These are phyloP conservation scores for Xiphophorus birchmanni DNA, from an alignment of 2,797 vertebrate species.

Conservation along the genomic window DNA sequence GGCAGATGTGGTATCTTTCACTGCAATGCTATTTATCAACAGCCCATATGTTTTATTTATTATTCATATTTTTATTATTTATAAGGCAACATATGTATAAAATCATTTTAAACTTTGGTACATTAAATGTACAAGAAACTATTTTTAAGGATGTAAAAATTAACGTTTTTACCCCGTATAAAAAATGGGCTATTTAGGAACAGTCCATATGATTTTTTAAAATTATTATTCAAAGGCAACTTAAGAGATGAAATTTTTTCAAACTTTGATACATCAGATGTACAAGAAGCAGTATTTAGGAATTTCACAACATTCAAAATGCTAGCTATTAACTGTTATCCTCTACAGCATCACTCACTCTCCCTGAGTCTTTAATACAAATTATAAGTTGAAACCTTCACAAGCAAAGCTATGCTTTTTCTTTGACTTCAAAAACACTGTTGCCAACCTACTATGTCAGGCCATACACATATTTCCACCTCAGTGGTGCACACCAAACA, in stretches of 20 bases:
- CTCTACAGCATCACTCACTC: background rate
- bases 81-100: background rate
- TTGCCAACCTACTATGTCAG: conserved; percentile 63
- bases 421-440: conserved; percentile 43
- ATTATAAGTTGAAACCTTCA: conserved; percentile 36
- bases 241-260: background rate
- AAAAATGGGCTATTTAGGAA: background rate
- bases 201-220: background rate
- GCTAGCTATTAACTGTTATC: background rate
- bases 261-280: background rate
- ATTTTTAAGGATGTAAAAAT: background rate
- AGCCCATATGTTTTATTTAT: background rate
- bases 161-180: too few species aligned
- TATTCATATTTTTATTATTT: too few species aligned
- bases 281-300: background rate
- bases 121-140: background rate
- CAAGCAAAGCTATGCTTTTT: conserved; percentile 17
- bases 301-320: conserved; percentile 2
- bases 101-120: background rate
- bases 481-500: conserved; percentile 73
- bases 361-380: conserved; percentile 12
- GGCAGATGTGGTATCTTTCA: background rate
- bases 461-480: conserved; percentile 73
- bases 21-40: background rate
- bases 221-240: background rate